Conservation (phyloP, 2,888 invertebrate species). For the Idaea straminata region DNA sequence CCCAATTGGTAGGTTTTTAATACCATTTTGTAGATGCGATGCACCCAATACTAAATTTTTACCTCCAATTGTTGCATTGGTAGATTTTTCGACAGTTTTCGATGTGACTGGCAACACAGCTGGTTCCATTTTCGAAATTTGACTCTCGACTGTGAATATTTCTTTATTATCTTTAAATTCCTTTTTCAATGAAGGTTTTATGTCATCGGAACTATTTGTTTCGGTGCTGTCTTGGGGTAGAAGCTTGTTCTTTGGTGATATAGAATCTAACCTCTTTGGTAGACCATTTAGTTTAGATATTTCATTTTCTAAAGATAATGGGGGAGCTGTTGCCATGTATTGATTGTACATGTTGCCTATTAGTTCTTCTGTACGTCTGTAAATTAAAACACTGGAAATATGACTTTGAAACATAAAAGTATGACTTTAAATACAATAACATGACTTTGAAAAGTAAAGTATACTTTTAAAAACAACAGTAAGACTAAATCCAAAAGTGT, state of each 20-base stretch:
- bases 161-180: conserved; percentile 45
- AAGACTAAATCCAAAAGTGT: too few relatives aligned
- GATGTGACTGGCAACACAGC: conserved; percentile 39
- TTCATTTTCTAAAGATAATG: conserved; percentile 54
- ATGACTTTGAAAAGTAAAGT: too few relatives aligned
- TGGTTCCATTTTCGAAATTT: conserved; percentile 55
- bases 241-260: conserved; percentile 46
- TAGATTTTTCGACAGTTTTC: conserved; percentile 15
- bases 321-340: conserved; percentile 73
- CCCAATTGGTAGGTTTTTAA: conserved; percentile 13
- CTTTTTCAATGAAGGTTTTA: conserved; percentile 53
- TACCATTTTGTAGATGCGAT: conserved; percentile 9
- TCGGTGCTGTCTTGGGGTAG: conserved; percentile 64
- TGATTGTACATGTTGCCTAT: conserved; percentile 78
- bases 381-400: conserved; percentile 22
- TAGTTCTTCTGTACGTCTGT: conserved; percentile 81
- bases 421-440: too few relatives aligned
- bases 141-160: conserved; percentile 63
- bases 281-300: conserved; percentile 55
- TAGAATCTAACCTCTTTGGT: conserved; percentile 47
- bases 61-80: conserved; percentile 17
- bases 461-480: too few relatives aligned
- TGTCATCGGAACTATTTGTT: conserved; percentile 67
- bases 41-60: conserved; percentile 10
- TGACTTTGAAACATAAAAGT: neutral